Evolutionary conservation across 2,888 invertebrate genomes (phyloP), one percentile per base, ranked within the genome.

Genomic region (Sipha maydis): DNA sequence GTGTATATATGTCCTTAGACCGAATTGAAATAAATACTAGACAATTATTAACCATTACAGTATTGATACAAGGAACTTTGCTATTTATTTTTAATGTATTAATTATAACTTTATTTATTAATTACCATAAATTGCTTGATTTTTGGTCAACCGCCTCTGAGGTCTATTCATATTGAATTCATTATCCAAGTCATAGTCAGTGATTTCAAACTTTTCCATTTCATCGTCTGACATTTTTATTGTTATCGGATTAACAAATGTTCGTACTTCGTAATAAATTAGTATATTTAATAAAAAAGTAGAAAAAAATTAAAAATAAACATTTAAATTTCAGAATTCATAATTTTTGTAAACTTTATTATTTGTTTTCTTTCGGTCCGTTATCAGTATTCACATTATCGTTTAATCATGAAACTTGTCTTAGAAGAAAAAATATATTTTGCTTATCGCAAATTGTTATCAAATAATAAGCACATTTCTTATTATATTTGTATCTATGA

Each of bases 101-200:
- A 56, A 19, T 56, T 56, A 56, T 56, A 3, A 4, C 19, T 56
- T 56, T 56, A 56, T 41, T 41, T 5, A 41, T 9, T 90, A 90
- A 91, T 93, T 93, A 97, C 98, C 98, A 92, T 98, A 97, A 92
- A 97, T 98, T 92, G 97, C 97, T 91, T 98, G 97, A 91, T 98
- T 95, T 92, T 97, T 98, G 19, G 96, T 95, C 79, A 95, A 93
- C 90, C 94, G 94, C 91, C 94, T 94, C n/a, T 95, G 93, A 8
- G 94, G 93, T 90, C 96, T 94, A 91, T 95, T 94, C 83, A 96
- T 95, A 91, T 97, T 97, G 91, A 98, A 98, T 92, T 98, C 98
- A 92, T 97, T 97, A 90, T 97, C 96, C 91, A 98, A 93, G 93
- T 99, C 99, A 91, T 96, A 96, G 91, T 99, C 98, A 0, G 98